A percentile compares a stretch with the other conserved stretches of the same genome.
Conservation (phyloP, 2,888 invertebrate species). For the Harpalus rubripes region DNA sequence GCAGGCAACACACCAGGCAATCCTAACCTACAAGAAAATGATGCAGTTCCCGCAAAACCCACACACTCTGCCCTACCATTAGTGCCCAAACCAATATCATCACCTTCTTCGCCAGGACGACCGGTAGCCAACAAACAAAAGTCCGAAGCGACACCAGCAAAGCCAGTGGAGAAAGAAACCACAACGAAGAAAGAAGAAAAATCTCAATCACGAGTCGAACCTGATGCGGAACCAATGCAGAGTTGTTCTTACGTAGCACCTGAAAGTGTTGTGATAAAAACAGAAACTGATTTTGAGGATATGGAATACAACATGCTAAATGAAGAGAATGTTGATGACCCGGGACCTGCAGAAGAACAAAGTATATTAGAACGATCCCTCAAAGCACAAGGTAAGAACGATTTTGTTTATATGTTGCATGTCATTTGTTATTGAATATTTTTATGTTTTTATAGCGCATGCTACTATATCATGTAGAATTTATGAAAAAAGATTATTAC, state of each 20-base stretch:
- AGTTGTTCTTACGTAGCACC: constrained; percentile 60
- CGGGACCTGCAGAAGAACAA: constrained; percentile 55
- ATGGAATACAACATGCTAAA: constrained; percentile 60
- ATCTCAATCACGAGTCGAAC: constrained; percentile 35
- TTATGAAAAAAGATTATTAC: constrained; percentile 27
- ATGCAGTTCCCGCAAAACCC: neutral
- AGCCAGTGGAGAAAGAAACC: constrained; percentile 46
- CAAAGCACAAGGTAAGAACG: constrained; percentile 62
- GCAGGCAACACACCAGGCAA: constrained; percentile 73
- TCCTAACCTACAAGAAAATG: neutral
- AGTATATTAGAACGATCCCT: constrained; percentile 65
- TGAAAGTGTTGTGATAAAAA: constrained; percentile 56
- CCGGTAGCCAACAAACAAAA: constrained; percentile 1
- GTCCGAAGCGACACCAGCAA: neutral
- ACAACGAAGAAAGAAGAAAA: constrained; percentile 3
- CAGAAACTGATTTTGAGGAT: constrained; percentile 56
- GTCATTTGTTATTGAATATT: constrained; percentile 25
- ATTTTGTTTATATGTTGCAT: constrained; percentile 43
- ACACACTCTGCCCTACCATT: constrained; percentile 19
- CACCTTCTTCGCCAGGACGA: constrained; percentile 44
- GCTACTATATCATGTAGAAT: constrained; percentile 9
- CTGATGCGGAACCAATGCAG: constrained; percentile 49
- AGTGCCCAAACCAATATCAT: constrained; percentile 13
- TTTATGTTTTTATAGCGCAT: constrained; percentile 22
- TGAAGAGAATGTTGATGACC: constrained; percentile 49